Base-by-base conservation (phyloP, 2,888 invertebrate species). In the Cheilosia vernalis region DNA sequence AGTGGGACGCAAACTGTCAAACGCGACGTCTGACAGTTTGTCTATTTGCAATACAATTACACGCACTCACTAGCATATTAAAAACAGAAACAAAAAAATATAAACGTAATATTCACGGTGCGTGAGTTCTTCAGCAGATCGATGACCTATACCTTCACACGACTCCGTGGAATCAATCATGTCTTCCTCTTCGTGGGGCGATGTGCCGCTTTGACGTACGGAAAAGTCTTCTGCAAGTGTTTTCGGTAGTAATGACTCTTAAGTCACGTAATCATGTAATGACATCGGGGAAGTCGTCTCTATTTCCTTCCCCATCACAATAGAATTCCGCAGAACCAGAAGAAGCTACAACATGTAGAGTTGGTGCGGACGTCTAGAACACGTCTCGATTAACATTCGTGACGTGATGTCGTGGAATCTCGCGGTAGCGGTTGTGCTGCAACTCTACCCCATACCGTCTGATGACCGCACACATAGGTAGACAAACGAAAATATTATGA, bases 11-110 rank as follows among this genome's bases (percentile, higher is more conserved):
- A 49, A 66, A 76, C 77, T 85, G 81, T 85, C 81, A 77, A 85
- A 85, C 51, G 47, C 72, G 37, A 70, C 56, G 80, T 85, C 85
- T 85, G 80, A 85, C 85, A 85, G 80, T 79, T 70, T 73, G 84
- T 85, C 85, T 85, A 81, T 80, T 80, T 85, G 85, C 80, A 85
- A 85, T 80, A 85, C 80, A 85, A 85, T 72, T 85, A 81, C 81
- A 76, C 81, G 76, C 81, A 81, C 76, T 81, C 51, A 37, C 40
- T 40, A 40, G 85, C 81, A 85, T 85, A 72, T 30, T 58, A 72
- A 76, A 66, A 40, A 19, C 5, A 24, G 17, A 61, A 61, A 76
- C 33, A 60, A 55, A 37, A 40, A 27, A 24, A 24, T 33, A 61
- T 67, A 21, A 67, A 55, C 27, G 40, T 51, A 53, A 61, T 33